Evolutionary conservation across 2,113 vertebrate genomes (phyloP).

Genomic region (Phrynosoma blainvillii): DNA sequence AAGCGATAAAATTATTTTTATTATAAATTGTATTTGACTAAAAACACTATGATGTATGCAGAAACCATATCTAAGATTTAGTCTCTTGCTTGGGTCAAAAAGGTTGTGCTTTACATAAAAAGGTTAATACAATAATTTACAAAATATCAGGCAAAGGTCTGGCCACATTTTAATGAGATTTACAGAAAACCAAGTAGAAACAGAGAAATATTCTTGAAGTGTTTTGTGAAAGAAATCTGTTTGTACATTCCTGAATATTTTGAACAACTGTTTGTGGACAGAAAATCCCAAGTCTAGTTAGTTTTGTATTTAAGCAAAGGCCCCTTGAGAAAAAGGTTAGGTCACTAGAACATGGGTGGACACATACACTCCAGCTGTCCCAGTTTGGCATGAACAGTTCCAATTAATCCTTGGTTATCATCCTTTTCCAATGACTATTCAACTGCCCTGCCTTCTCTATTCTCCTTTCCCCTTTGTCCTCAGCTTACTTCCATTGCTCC

Average conservation of each 20-base stretch:
- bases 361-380: too few relatives aligned
- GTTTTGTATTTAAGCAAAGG: neutral
- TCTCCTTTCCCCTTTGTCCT: too few relatives aligned
- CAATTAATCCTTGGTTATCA: too few relatives aligned
- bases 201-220: neutral
- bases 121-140: conserved; percentile 6
- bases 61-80: neutral
- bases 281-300: neutral
- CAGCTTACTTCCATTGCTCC: too few relatives aligned
- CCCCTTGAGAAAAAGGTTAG: neutral
- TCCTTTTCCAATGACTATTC: too few relatives aligned
- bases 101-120: neutral
- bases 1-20: conserved; percentile 1
- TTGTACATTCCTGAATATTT: neutral
- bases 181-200: neutral
- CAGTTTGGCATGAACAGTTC: too few relatives aligned
- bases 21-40: conserved; percentile 5
- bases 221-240: neutral
- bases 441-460: too few relatives aligned
- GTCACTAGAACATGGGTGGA: neutral
- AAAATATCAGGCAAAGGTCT: neutral
- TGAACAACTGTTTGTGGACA: neutral
- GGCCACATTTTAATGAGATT: conserved; percentile 1
- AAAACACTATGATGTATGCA: neutral
- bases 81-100: neutral